A percentile compares a stretch with the other conserved stretches of the same genome.
phyloP scores from a whole-genome alignment of 2,888 invertebrate genomes.

The Drosophila sordidapex region DNA sequence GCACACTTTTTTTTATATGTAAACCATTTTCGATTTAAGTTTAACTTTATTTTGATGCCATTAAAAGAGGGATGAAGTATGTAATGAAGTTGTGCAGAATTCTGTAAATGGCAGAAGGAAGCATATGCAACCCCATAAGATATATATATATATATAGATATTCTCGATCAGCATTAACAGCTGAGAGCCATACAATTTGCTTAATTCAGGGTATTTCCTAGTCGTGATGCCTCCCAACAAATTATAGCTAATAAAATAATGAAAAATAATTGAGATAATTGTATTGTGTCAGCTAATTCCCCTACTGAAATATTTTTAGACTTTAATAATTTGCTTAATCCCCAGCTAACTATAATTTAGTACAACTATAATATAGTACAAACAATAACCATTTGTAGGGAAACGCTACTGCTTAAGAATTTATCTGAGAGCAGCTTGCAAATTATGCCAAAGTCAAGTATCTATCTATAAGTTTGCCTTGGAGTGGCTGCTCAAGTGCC shows the following conservation, averaged over 20 bases:
- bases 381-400: neutral
- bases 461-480: slow-evolving; percentile 1
- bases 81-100: neutral
- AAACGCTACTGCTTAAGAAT: neutral
- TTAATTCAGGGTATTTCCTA: neutral
- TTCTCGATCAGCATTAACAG: neutral
- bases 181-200: neutral
- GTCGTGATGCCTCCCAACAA: neutral
- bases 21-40: neutral
- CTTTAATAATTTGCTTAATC: neutral
- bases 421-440: slow-evolving; percentile 1
- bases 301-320: neutral
- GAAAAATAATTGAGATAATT: neutral
- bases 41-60: neutral
- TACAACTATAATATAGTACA: neutral
- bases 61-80: neutral
- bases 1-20: neutral
- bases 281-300: neutral
- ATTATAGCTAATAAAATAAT: neutral
- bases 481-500: slow-evolving; percentile 12
- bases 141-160: neutral
- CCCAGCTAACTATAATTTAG: neutral
- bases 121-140: neutral
- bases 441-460: slow-evolving; percentile 1
- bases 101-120: neutral